Percentiles rank a stretch among this genome's conserved stretches.
phyloP scores from a whole-genome alignment of 2,113 vertebrate species.

The Heterochromis multidens region DNA sequence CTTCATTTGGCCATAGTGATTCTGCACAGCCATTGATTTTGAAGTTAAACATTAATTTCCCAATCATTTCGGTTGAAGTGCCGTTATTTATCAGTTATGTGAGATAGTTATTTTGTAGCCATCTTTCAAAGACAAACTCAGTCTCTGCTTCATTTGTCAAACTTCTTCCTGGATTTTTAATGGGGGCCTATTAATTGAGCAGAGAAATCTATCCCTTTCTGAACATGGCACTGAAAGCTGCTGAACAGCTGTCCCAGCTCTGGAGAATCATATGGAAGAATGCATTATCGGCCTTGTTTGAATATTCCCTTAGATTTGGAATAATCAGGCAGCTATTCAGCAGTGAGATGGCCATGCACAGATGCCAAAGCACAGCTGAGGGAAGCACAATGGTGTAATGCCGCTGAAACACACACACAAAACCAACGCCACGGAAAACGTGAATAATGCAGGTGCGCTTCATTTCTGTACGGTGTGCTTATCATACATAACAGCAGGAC shows the following conservation, averaged over 20 bases:
- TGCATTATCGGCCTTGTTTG: constrained; percentile 74
- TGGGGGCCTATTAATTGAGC: constrained; percentile 67
- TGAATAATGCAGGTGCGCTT: constrained; percentile 70
- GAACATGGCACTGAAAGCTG: constrained; percentile 64
- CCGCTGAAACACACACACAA: constrained; percentile 45
- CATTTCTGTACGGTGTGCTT: constrained; percentile 50
- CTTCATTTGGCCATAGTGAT: neutral
- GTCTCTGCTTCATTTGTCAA: constrained; percentile 54
- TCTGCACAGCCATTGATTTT: constrained; percentile 15
- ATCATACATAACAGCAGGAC: constrained; percentile 48
- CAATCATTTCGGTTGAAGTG: constrained; percentile 23
- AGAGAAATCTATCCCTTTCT: constrained; percentile 68
- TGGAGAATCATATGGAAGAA: constrained; percentile 75
- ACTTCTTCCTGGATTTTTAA: constrained; percentile 58
- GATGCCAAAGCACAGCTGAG: constrained; percentile 75
- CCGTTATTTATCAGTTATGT: constrained; percentile 3
- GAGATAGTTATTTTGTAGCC: constrained; percentile 6
- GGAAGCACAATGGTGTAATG: constrained; percentile 51
- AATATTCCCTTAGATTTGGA: constrained; percentile 74
- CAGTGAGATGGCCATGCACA: constrained; percentile 68
- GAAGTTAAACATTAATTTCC: constrained; percentile 45
- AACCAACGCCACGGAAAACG: constrained; percentile 36
- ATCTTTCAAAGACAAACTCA: constrained; percentile 25
- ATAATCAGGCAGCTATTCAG: constrained; percentile 78
- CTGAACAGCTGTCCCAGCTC: constrained; percentile 72